phyloP scores from a whole-genome alignment of 2,113 vertebrate genomes.

The Dissostichus mawsoni region DNA sequence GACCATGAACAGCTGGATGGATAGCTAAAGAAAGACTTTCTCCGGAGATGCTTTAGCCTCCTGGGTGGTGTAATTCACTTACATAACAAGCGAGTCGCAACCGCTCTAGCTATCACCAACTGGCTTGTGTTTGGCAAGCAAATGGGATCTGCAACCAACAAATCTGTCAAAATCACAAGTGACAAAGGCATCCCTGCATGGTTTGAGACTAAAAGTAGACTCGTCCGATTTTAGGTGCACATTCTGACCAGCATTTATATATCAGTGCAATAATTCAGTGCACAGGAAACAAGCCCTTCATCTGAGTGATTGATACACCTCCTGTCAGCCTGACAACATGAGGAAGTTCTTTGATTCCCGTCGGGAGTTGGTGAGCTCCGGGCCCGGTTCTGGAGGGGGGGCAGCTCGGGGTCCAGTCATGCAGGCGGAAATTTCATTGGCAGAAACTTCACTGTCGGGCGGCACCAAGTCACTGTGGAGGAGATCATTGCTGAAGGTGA shows the following conservation, averaged over 20 bases:
- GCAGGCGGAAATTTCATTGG: constrained; percentile 94
- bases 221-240: not conserved
- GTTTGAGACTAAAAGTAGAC: constrained; percentile 43
- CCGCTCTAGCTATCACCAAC: constrained; percentile 46
- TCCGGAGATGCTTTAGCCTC: constrained; percentile 76
- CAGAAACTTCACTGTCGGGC: constrained; percentile 91
- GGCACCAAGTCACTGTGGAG: constrained; percentile 96
- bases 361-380: constrained; percentile 92
- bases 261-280: constrained; percentile 25
- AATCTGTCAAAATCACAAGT: constrained; percentile 43
- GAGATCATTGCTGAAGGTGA: constrained; percentile 98
- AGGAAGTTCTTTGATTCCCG: constrained; percentile 99
- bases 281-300: constrained; percentile 24
- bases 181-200: constrained; percentile 40
- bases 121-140: constrained; percentile 56
- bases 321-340: constrained; percentile 80
- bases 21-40: constrained; percentile 63
- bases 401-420: constrained; percentile 86
- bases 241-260: constrained; percentile 8
- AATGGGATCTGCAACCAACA: constrained; percentile 58
- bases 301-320: constrained; percentile 21
- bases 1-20: constrained; percentile 68
- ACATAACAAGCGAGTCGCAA: constrained; percentile 68
- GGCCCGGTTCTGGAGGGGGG: constrained; percentile 90
- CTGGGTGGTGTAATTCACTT: constrained; percentile 72